phyloP scores from a whole-genome alignment of 2,888 invertebrate species.

The Xanthostigma xanthostigma region DNA sequence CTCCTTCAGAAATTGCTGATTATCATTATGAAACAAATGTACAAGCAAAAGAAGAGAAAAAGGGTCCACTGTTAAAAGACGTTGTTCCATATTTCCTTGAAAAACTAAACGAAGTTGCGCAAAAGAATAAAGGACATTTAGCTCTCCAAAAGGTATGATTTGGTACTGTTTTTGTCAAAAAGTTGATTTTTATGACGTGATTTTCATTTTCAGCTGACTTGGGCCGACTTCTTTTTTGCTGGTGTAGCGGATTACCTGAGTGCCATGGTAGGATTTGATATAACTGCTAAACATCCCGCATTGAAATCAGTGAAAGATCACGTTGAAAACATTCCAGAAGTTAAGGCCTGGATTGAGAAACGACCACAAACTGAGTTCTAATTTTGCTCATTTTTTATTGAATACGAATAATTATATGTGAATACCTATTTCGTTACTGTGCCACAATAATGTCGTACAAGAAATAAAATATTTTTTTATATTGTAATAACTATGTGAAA shows the following conservation, averaged over 20 bases:
- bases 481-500: too few relatives aligned
- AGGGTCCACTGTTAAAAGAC: slow-evolving; percentile 32
- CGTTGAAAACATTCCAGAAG: slow-evolving; percentile 37
- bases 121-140: slow-evolving; percentile 43
- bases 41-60: slow-evolving; percentile 32
- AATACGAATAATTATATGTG: too few relatives aligned
- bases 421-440: too few relatives aligned
- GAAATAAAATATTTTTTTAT: too few relatives aligned
- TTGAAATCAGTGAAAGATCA: slow-evolving; percentile 37
- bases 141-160: slow-evolving; percentile 31
- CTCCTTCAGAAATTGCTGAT: slow-evolving; percentile 31
- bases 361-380: slow-evolving; percentile 40
- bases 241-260: slow-evolving; percentile 42
- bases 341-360: slow-evolving; percentile 48
- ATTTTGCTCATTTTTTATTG: slow-evolving; percentile 10
- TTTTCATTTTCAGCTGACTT: slow-evolving; percentile 33
- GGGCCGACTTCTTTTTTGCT: slow-evolving; percentile 48
- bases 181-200: too few relatives aligned
- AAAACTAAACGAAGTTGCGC: slow-evolving; percentile 38
- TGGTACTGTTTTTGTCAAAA: too few relatives aligned
- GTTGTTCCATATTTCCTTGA: slow-evolving; percentile 40
- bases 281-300: slow-evolving; percentile 40
- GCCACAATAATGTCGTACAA: too few relatives aligned
- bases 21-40: slow-evolving; percentile 40
- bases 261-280: slow-evolving; percentile 35